Conservation (phyloP, 2,113 vertebrate species). For the Pardalotus punctatus region DNA sequence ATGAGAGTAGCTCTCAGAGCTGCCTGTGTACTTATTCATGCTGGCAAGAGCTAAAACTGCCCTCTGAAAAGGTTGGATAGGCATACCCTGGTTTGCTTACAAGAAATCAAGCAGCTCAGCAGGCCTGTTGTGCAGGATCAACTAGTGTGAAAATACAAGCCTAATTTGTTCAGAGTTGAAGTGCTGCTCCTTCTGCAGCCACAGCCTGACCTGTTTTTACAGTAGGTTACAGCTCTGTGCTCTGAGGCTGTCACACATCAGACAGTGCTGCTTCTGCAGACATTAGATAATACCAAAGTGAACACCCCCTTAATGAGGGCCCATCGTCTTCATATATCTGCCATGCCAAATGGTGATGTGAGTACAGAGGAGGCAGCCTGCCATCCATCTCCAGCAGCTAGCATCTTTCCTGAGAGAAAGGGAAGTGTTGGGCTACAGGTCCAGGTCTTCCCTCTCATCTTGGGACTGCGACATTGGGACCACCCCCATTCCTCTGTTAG, state of each 20-base stretch:
- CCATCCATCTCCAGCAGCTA: neutral
- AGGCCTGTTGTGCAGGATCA: neutral
- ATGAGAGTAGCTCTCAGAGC: neutral
- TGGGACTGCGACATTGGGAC: neutral
- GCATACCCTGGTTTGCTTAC: neutral
- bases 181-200: neutral
- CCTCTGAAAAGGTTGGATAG: neutral
- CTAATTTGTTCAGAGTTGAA: neutral
- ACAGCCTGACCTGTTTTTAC: neutral
- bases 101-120: neutral
- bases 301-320: neutral
- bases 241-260: neutral
- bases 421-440: rapidly evolving
- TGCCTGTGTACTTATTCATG: neutral
- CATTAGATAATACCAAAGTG: neutral
- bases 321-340: rapidly evolving
- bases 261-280: neutral
- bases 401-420: neutral
- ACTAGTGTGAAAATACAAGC: neutral
- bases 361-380: neutral
- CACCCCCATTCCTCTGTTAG: neutral
- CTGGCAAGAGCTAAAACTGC: neutral
- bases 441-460: neutral
- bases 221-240: neutral
- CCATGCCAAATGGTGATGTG: neutral